Percentiles rank a stretch among this genome's conserved stretches.
Evolutionary conservation across 23 tunicate species (phyloP).

Genomic region (Halocynthia aurantium): DNA sequence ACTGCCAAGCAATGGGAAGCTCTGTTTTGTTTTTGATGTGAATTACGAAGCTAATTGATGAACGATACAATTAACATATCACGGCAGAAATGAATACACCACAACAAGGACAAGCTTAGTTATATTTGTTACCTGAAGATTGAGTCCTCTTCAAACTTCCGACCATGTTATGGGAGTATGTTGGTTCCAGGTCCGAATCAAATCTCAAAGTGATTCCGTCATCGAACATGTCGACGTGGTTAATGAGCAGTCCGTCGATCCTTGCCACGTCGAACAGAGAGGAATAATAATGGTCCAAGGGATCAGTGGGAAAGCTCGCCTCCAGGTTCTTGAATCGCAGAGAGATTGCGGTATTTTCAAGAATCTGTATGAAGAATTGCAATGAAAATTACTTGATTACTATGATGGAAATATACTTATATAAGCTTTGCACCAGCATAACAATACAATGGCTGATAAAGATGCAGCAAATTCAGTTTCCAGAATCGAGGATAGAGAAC

Average conservation of each 20-base stretch:
- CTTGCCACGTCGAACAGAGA: constrained; percentile 74
- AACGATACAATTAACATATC: no score
- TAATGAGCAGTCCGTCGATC: constrained; percentile 44
- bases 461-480: no score
- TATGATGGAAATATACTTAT: no score
- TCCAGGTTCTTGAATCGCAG: constrained; percentile 34
- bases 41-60: no score
- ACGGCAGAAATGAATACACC: no score
- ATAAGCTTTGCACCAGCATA: no score
- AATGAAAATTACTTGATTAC: background rate
- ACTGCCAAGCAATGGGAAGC: no score
- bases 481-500: no score
- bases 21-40: no score
- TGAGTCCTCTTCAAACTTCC: background rate
- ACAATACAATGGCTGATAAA: no score
- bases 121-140: no score
- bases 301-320: constrained; percentile 11
- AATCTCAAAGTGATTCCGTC: constrained; percentile 31
- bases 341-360: constrained; percentile 49
- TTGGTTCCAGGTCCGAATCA: constrained; percentile 27
- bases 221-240: constrained; percentile 21
- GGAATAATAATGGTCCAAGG: constrained; percentile 17
- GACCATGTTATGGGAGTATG: background rate
- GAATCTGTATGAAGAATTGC: constrained; percentile 34
- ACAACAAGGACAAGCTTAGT: no score